Evolutionary conservation across 2,113 vertebrate species (phyloP), one percentile per base, ranked within the genome.

Genomic region (Neogale vison): DNA sequence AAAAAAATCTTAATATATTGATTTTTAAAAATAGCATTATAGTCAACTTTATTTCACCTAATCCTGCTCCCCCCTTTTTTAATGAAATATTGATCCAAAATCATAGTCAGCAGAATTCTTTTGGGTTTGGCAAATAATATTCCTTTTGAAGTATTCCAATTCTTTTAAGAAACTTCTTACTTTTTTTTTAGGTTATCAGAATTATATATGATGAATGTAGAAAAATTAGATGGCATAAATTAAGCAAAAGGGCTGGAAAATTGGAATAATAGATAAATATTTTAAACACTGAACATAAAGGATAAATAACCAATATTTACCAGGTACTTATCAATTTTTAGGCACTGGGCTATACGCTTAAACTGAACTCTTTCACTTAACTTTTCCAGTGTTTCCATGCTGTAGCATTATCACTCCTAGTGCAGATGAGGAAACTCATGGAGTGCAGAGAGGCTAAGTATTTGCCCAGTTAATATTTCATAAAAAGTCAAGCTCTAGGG

Each of bases 301-400:
- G 50, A 89, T 7, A 74, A 86, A 85, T 9, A 85, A 65, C 12
- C 36, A 88, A 79, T 45, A 90, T 74, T 57, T 80, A 55, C 31
- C 55, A 93, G 55, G 55, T 88, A 85, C 72, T 80, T 89, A 47
- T 67, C 63, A 81, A 65, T 93, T 90, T 90, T 52, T 23, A 95
- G 31, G 67, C 52, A 69, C 79, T 63, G 39, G 34, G 34, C 18
- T 93, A 26, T 80, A 26, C n/a, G 24, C 23, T 96, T 92, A 92
- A 92, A 83, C 42, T 84, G 39, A 95, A 80, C 42, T 26, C 31
- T 97, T 95, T 77, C n/a, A 67, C 69, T 84, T 89, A 57, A 91
- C 57, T 89, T 96, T 94, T 89, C 42, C 42, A 57, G 23, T 21
- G 29, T 82, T 87, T 36, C 42, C 74, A 87, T 82, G 50, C 23